Conservation (phyloP, 2,888 invertebrate genomes). For the Augochlorella aurata region DNA sequence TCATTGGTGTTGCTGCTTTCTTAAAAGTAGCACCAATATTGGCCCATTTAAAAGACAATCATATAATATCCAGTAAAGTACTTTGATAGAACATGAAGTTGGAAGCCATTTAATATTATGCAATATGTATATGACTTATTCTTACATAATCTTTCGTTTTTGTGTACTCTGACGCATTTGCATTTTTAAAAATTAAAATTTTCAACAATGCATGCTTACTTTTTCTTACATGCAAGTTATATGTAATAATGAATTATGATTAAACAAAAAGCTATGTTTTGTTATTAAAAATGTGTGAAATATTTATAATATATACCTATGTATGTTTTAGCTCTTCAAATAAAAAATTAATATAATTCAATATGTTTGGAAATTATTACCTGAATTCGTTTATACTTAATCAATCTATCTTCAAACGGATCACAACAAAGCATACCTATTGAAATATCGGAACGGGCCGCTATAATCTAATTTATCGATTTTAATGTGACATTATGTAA, state of each 20-base stretch:
- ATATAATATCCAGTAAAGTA: slow-evolving; percentile 29
- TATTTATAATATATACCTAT: not conserved
- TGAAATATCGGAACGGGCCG: slow-evolving; percentile 21
- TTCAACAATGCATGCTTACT: slow-evolving; percentile 7
- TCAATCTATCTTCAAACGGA: not conserved
- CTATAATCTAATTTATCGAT: slow-evolving; percentile 27
- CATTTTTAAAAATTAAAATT: slow-evolving; percentile 16
- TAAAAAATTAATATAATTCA: slow-evolving; percentile 14
- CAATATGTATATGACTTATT: slow-evolving; percentile 43
- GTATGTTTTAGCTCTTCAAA: not conserved
- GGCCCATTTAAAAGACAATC: slow-evolving; percentile 29
- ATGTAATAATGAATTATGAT: slow-evolving; percentile 19
- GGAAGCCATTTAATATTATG: slow-evolving; percentile 62
- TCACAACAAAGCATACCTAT: slow-evolving; percentile 2
- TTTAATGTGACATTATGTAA: slow-evolving; percentile 42
- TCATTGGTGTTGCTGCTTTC: slow-evolving; percentile 10
- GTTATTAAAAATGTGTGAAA: slow-evolving; percentile 4
- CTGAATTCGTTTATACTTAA: slow-evolving; percentile 2
- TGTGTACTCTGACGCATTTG: slow-evolving; percentile 31
- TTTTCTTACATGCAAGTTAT: slow-evolving; percentile 11
- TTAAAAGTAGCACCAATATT: slow-evolving; percentile 23
- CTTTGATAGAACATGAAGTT: slow-evolving; percentile 50
- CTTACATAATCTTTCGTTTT: slow-evolving; percentile 48
- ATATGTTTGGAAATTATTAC: not conserved
- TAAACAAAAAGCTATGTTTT: slow-evolving; percentile 4